Base-by-base conservation (phyloP, 1,140 invertebrate species). In the Drosophila bifasciata region DNA sequence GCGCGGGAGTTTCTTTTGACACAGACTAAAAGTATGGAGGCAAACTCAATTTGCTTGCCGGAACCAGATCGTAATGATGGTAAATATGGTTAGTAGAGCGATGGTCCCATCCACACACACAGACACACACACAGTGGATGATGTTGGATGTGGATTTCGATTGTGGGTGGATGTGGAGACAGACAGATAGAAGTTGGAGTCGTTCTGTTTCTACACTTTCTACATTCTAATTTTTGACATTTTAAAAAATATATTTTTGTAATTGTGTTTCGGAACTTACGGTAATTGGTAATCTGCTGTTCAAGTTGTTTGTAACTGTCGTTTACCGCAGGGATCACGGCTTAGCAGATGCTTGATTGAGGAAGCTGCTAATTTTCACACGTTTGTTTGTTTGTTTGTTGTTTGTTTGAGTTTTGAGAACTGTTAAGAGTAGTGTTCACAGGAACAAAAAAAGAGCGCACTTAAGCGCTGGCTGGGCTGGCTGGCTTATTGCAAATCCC, bases 11-110 rank as follows among this genome's bases (percentile, higher is more conserved):
- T 53, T 36, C 4, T 32, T 5, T 9, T 9, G n/a, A 7, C 28
- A 32, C 28, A 32, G 28, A 2, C 2, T 32, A 9, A 2, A 9
- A 9, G 28, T 8, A 11, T 32, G 28, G 32, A 13, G 32, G 11
- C 11, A 67, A 72, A 78, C 57, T 80, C 60, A 77, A 81, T 77
- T 80, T 77, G 23, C n/a, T 36, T 36, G 1, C 46, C 25, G 46
- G 56, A 52, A 58, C 28, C 51, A 41, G 63, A 70, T 58, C 52
- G 23, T 39, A 36, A 44, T 40, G 23, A 15, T 32, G 16, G 36
- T 9, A 44, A 44, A 36, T 36, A 11, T 36, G 28, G 28, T 9
- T 3, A 0, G 8, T 25, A 44, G 28, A 48, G 11, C 9, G 3
- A 17, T 5, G n/a, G 39, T 45, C 19, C 19, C 19, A 3, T 67